phyloP scores from a whole-genome alignment of 2,113 vertebrate genomes.

The Lutjanus erythropterus region DNA sequence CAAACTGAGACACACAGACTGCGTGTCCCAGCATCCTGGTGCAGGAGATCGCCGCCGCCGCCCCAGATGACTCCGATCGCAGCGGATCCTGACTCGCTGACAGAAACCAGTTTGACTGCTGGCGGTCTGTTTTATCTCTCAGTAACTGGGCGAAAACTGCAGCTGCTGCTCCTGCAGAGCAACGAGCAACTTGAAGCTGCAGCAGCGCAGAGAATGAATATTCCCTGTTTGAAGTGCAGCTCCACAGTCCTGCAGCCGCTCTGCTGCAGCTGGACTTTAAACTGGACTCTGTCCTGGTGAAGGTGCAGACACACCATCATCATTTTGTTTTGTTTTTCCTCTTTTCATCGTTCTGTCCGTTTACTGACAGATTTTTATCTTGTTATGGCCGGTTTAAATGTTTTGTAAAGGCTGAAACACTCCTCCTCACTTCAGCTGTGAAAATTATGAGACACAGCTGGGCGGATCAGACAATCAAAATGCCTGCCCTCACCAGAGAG shows the following conservation, averaged over 20 bases:
- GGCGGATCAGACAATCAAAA: neutral
- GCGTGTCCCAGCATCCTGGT: constrained; percentile 79
- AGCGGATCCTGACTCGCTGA: neutral
- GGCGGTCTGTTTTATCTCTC: neutral
- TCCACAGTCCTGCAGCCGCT: neutral
- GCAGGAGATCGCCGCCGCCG: constrained; percentile 64
- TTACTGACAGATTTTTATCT: neutral
- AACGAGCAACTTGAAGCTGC: neutral
- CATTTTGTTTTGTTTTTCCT: neutral
- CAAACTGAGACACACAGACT: constrained; percentile 84
- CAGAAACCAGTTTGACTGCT: neutral
- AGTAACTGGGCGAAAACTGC: neutral
- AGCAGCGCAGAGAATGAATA: neutral
- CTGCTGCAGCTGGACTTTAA: neutral
- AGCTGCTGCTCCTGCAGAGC: neutral
- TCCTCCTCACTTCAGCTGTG: neutral
- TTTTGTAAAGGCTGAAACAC: too few relatives aligned
- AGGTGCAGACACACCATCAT: neutral
- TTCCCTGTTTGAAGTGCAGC: neutral
- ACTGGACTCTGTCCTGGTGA: neutral
- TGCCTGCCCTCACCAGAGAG: neutral
- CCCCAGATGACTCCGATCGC: constrained; percentile 69
- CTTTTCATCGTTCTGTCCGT: neutral
- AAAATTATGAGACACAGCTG: neutral
- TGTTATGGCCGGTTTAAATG: too few relatives aligned